phyloP scores from a whole-genome alignment of 2,888 invertebrate genomes.

The Synanthedon formicaeformis region DNA sequence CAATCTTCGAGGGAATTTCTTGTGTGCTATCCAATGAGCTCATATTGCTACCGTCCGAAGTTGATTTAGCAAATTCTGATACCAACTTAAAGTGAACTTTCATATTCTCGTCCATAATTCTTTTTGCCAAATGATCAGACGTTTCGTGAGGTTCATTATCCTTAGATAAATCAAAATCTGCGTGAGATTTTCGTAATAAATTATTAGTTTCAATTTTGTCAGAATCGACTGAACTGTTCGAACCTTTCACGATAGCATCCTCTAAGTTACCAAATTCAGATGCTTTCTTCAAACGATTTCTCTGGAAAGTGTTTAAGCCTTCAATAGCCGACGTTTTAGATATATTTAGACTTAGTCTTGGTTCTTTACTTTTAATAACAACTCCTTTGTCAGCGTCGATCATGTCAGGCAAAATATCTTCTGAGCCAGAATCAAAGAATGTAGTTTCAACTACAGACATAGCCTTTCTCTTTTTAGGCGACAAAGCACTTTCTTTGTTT shows the following conservation, averaged over 20 bases:
- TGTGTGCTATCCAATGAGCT: slow-evolving; percentile 53
- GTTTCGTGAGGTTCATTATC: slow-evolving; percentile 46
- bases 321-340: slow-evolving; percentile 70
- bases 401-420: slow-evolving; percentile 57
- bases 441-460: slow-evolving; percentile 65
- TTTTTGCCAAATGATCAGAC: slow-evolving; percentile 54
- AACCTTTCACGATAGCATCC: slow-evolving; percentile 76
- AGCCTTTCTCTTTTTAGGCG: slow-evolving; percentile 76
- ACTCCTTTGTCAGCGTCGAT: slow-evolving; percentile 44
- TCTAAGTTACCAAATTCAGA: slow-evolving; percentile 82
- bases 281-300: slow-evolving; percentile 77
- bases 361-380: slow-evolving; percentile 66
- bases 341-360: slow-evolving; percentile 65
- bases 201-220: slow-evolving; percentile 43
- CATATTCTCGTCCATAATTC: slow-evolving; percentile 63
- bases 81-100: slow-evolving; percentile 62
- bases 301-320: slow-evolving; percentile 76
- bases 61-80: slow-evolving; percentile 61
- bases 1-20: slow-evolving; percentile 28
- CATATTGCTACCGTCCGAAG: slow-evolving; percentile 56
- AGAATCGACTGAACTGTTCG: slow-evolving; percentile 55
- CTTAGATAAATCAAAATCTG: slow-evolving; percentile 32
- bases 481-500: slow-evolving; percentile 48
- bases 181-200: slow-evolving; percentile 18
- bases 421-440: slow-evolving; percentile 52